Evolutionary conservation across 1,140 invertebrate genomes (phyloP).

Genomic region (Solenopsis fugax): DNA sequence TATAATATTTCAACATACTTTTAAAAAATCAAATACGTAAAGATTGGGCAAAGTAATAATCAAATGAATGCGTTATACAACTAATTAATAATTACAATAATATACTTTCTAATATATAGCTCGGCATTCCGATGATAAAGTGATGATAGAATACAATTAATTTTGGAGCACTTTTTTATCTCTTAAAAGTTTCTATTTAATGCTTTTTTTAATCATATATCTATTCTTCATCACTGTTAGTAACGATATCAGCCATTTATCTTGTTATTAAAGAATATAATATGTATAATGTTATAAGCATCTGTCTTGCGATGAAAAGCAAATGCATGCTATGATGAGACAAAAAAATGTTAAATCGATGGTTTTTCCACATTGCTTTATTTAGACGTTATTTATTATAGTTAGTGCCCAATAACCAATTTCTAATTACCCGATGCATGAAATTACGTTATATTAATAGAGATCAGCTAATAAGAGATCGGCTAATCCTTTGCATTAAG

Average conservation of each 20-base stretch:
- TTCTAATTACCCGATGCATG: background rate
- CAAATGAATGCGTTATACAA: background rate
- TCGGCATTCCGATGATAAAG: background rate
- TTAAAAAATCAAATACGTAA: background rate
- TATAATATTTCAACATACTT: background rate
- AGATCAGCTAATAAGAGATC: slow-evolving; percentile 12
- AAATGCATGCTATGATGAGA: background rate
- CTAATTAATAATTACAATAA: background rate
- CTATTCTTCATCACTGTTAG: background rate
- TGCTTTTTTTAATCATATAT: background rate
- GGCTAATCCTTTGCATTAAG: background rate
- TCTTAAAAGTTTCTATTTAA: background rate
- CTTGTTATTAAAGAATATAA: background rate
- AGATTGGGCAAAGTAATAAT: background rate
- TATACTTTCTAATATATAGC: background rate
- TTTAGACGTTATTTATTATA: slow-evolving; percentile 21
- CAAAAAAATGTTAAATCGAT: background rate
- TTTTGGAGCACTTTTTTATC: background rate
- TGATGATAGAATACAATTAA: background rate
- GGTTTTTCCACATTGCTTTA: background rate
- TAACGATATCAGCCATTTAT: background rate
- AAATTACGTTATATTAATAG: background rate
- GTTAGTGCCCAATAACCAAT: background rate
- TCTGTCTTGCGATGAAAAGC: background rate
- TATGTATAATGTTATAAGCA: background rate